Conservation (phyloP, 2,888 invertebrate species). For the Perizoma affinitatum region DNA sequence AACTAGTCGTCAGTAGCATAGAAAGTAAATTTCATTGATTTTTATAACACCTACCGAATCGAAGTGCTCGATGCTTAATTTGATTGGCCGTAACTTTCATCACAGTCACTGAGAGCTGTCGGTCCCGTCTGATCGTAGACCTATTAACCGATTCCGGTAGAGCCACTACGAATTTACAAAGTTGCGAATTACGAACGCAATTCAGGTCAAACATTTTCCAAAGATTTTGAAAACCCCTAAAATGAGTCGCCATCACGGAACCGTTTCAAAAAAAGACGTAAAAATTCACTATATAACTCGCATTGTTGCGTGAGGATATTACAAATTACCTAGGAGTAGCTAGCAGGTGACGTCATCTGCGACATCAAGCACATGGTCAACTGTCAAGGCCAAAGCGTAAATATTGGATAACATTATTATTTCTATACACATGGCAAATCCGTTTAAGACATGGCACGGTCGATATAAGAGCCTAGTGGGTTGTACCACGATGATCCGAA, state of each 20-base stretch:
- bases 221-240: neutral
- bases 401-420: slow-evolving; percentile 25
- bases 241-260: slow-evolving; percentile 1
- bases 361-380: slow-evolving; percentile 40
- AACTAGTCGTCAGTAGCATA: neutral
- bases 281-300: slow-evolving; percentile 29
- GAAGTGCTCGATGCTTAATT: no score
- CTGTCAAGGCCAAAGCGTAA: slow-evolving; percentile 46
- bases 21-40: no score
- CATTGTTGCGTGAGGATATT: slow-evolving; percentile 36
- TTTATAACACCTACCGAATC: no score
- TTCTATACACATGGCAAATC: slow-evolving; percentile 5
- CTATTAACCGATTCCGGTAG: no score
- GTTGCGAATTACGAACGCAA: no score
- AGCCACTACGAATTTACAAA: no score
- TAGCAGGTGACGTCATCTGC: slow-evolving; percentile 35
- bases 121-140: no score
- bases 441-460: neutral
- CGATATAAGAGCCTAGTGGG: no score
- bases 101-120: no score
- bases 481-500: no score
- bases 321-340: slow-evolving; percentile 21
- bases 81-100: no score
- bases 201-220: neutral
- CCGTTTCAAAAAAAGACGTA: slow-evolving; percentile 10